Base-by-base conservation (phyloP, 1,140 invertebrate genomes). In the Stegodyphus mimosarum region DNA sequence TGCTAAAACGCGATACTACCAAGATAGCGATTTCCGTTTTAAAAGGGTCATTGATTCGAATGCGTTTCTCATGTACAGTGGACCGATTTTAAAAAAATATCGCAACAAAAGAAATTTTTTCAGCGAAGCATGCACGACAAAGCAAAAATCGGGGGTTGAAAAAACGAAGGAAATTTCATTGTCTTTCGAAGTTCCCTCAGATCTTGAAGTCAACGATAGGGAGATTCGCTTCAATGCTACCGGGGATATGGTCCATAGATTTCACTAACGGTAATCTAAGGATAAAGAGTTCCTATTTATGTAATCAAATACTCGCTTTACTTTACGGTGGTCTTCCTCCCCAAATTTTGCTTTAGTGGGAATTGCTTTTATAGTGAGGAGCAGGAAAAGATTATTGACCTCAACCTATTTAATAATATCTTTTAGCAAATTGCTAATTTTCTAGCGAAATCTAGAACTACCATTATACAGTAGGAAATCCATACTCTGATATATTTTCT, bases 251-350 rank as follows among this genome's bases (percentile, higher is more conserved):
- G 11, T 72, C 70, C 50, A 72, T 7, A 51, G 49, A 72, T 13
- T 15, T 70, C 10, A 48, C 10, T 70, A 70, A 72, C 49, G 7
- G 70, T 17, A 51, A 52, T 51, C 13, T 15, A 51, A 72, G 15
- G 17, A 15, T 15, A 70, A 48, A 72, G 15, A 72, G 52, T 72
- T 51, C 33, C 5, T 72, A 17, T 51, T 72, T 72, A 72, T 51
- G 49, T 72, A 72, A 72, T 52, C 33, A 49, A 33, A 33, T 3
- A 33, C 33, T 33, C 33, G 3, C 33, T 33, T 33, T 33, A 33
- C 1, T 33, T 33, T 33, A 33, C 33, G 33, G 3, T 33, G 33
- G 33, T 33, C 33, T 33, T 33, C 33, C 33, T 33, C 33, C 1
- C 33, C 1, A 33, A 33, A 33, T 33, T 33, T 33, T 33, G 33